Percentiles rank a stretch among this genome's conserved stretches.
Evolutionary conservation across 2,113 vertebrate species (phyloP).

Genomic region (Dasypus novemcinctus): DNA sequence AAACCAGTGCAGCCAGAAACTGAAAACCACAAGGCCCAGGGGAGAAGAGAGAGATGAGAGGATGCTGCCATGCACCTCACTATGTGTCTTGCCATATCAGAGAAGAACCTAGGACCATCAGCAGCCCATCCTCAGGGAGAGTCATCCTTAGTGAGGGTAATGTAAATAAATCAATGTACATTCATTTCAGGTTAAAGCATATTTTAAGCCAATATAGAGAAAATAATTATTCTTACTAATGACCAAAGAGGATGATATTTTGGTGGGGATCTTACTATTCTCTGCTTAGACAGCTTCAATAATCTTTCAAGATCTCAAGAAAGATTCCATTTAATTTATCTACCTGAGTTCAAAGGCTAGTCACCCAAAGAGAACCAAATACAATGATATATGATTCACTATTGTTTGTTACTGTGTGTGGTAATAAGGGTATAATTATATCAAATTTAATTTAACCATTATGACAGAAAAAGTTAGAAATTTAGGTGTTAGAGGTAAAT

Average conservation of each 20-base stretch:
- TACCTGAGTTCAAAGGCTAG: background rate
- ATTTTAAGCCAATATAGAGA: background rate
- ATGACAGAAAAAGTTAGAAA: constrained; percentile 11
- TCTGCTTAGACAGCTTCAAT: background rate
- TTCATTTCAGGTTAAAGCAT: background rate
- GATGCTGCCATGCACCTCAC: too few species aligned
- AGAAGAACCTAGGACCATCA: too few species aligned
- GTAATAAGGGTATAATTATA: constrained; percentile 4
- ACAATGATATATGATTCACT: background rate
- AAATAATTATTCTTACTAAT: background rate
- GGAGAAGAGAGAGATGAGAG: too few species aligned
- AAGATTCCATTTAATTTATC: background rate
- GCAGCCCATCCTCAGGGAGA: background rate
- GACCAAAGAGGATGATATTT: background rate
- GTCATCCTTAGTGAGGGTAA: background rate
- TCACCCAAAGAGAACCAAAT: background rate
- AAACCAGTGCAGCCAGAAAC: too few species aligned
- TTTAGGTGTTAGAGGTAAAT: constrained; percentile 25
- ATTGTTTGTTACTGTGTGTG: background rate
- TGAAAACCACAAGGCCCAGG: too few species aligned
- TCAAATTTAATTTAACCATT: constrained; percentile 41
- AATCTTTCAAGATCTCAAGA: background rate
- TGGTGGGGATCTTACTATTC: background rate
- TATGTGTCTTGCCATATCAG: too few species aligned
- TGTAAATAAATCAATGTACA: background rate